A percentile compares a stretch with the other conserved stretches of the same genome.
Evolutionary conservation across 2,797 vertebrate genomes (phyloP).

Genomic region (Takifugu rubripes): DNA sequence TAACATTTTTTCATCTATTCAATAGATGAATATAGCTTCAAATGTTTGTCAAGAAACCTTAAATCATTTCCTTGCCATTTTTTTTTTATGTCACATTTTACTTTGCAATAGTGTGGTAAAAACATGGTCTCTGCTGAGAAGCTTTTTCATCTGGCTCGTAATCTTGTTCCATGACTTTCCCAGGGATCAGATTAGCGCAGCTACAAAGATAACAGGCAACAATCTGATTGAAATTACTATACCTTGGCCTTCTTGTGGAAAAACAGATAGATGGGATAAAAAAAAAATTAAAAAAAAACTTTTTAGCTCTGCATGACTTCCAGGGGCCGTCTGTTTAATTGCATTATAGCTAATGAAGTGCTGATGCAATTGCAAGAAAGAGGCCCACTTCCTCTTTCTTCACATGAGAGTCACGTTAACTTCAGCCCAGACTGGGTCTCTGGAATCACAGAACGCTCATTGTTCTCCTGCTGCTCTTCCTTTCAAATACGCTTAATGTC

Average conservation of each 20-base stretch:
- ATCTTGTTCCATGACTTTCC: conserved; percentile 51
- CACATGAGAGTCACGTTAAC: conserved; percentile 37
- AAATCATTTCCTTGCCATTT: no score
- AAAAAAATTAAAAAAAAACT: neutral
- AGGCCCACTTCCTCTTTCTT: conserved; percentile 36
- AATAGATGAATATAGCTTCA: no score
- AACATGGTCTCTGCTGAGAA: conserved; percentile 6
- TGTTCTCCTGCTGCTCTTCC: conserved; percentile 9
- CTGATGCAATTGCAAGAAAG: conserved; percentile 72
- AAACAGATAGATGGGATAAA: neutral
- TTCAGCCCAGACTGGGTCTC: conserved; percentile 15
- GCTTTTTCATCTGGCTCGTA: conserved; percentile 31
- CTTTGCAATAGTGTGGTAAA: no score
- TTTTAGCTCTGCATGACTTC: conserved; percentile 27
- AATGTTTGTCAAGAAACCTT: no score
- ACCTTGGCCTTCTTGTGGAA: conserved; percentile 38
- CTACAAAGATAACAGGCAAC: conserved; percentile 48
- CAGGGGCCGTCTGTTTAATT: conserved; percentile 49
- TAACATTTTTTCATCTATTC: no score
- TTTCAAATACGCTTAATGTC: conserved; percentile 21
- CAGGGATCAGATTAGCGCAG: conserved; percentile 50
- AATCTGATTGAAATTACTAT: conserved; percentile 53
- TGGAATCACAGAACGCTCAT: conserved; percentile 29
- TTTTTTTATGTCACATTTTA: no score
- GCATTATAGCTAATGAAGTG: conserved; percentile 60